Base-by-base conservation (phyloP, 1,140 invertebrate genomes). In the Bathynomus jamesi region DNA sequence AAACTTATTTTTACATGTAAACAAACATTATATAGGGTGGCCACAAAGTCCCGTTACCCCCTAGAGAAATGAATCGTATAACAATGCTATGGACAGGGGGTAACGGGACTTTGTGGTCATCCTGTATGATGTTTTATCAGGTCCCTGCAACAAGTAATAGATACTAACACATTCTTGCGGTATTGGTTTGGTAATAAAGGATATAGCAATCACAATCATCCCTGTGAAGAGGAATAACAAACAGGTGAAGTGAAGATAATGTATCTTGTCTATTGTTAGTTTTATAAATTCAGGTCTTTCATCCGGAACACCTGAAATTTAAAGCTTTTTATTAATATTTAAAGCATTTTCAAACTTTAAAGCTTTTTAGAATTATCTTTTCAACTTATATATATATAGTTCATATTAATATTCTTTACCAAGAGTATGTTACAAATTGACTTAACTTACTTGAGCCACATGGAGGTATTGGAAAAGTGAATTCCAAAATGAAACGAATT, bases 181-280 rank as follows among this genome's bases (percentile, higher is more conserved):
- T 28, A 82, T 81, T 11, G 81, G 81, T 63, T 82, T 78, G 0
- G 85, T 86, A 4, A 82, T 65, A 24, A 82, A 72, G 40, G 80
- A 81, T 63, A 86, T 79, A 27, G 79, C 76, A 27, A 83, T 31
- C 3, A 31, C 80, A 0, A 84, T 75, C 0, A 80, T 31, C 7
- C 78, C 78, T 10, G 82, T 82, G 17, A 85, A 76, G 13, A 82
- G 24, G 60, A 85, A 86, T 10, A 84, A 76, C 21, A 84, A 76
- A 30, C 81, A 73, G 11, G 80, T 78, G 74, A 85, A 86, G 76
- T 86, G 84, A 73, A 86, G 81, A 79, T 84, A 86, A 70, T 86
- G 85, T 67, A 86, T 78, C 31, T 84, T 79, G 4, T 77, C 80
- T 17, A 85, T 75, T 28, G 84, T 79, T 17, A 62, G 62, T 24